Percentiles rank a stretch among this genome's conserved stretches.
phyloP scores from a whole-genome alignment of 1,140 invertebrate genomes.

The Trachymyrmex septentrionalis region DNA sequence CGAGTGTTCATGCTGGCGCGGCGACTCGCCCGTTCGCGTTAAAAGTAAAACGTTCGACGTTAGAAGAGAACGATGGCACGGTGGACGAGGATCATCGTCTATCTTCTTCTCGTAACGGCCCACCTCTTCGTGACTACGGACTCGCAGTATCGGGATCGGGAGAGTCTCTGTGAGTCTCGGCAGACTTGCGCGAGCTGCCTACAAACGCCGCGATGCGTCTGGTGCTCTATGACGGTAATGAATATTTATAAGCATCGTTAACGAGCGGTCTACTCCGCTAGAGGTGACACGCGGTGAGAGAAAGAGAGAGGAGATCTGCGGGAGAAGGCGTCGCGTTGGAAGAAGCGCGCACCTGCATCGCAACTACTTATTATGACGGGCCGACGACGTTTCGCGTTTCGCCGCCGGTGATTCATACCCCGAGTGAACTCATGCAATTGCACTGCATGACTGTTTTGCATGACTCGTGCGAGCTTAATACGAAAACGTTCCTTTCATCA shows the following conservation, averaged over 20 bases:
- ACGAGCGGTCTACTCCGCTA: slow-evolving; percentile 20
- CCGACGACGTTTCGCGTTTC: background rate
- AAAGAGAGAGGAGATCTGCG: background rate
- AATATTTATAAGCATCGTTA: slow-evolving; percentile 38
- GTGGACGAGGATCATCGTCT: background rate
- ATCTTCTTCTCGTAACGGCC: slow-evolving; percentile 20
- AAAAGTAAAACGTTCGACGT: slow-evolving; percentile 33
- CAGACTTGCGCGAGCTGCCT: slow-evolving; percentile 76
- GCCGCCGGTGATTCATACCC: slow-evolving; percentile 25
- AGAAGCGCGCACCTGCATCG: slow-evolving; percentile 14
- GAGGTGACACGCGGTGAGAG: background rate
- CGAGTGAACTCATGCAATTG: slow-evolving; percentile 12
- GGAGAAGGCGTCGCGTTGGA: background rate
- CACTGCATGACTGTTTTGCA: background rate
- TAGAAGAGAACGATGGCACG: slow-evolving; percentile 14
- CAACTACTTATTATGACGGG: background rate
- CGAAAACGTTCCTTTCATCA: background rate
- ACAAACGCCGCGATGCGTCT: slow-evolving; percentile 77
- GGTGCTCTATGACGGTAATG: slow-evolving; percentile 78
- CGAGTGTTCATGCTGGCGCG: background rate
- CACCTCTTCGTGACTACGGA: background rate
- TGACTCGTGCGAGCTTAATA: background rate
- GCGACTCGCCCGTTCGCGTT: background rate
- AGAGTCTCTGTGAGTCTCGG: slow-evolving; percentile 76
- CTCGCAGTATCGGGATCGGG: slow-evolving; percentile 65